Evolutionary conservation across 2,888 invertebrate species (phyloP), one percentile per base, ranked within the genome.

Genomic region (Notodonta ziczac): DNA sequence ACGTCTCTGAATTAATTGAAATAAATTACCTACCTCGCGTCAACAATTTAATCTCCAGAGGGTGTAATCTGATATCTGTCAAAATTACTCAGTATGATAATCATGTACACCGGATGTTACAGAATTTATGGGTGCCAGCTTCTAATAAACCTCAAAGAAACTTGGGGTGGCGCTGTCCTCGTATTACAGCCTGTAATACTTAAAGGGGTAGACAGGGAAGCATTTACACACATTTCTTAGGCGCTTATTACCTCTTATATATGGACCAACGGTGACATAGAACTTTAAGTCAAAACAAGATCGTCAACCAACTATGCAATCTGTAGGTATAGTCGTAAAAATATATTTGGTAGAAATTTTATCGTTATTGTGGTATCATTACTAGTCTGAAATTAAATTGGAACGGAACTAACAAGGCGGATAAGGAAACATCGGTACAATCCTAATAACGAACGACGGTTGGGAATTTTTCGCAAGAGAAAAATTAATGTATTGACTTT

Each of bases 1-100:
- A 83, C 86, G 86, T 87, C 85, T 82, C 84, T 84, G 86, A 88
- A 89, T 89, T 91, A 91, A 91, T 91, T 91, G 91, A 90, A 88
- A 91, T 89, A 88, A 90, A 91, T 91, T 89, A 88, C 86, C 78
- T 73, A 72, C 77, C 81, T 70, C 76, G 74, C 83, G 83, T 84
- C 87, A 86, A 87, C 86, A 82, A 82, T 85, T 84, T 85, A 83
- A 87, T 87, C 83, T 84, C 68, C 67, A 77, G 69, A 69, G 70
- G 69, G 72, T 80, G 78, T 79, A 83, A 87, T 85, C 80, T 80
- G 84, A 83, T 80, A 80, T 77, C 75, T 78, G 82, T 82, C 79
- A 77, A 78, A 77, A 83, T 84, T 84, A 81, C 77, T 82, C 75
- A 75, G 69, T 67, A 64, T 65, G 60, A 62, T 69, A 74, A 80